These are phyloP conservation scores for Drosophila kokeensis DNA, from an alignment of 2,888 invertebrate genomes.

Conservation along the genomic window DNA sequence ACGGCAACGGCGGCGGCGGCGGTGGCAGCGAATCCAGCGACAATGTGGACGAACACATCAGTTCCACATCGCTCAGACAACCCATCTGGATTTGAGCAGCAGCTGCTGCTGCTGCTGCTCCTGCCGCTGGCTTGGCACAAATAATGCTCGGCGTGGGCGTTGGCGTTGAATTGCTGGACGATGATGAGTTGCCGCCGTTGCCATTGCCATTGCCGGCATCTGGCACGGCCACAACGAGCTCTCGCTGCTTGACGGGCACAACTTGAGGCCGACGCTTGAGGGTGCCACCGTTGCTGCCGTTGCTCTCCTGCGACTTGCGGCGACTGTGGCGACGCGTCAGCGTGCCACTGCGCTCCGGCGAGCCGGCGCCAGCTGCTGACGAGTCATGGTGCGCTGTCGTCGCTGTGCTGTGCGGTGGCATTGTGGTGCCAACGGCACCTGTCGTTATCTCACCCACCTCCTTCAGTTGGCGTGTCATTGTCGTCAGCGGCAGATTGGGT, in stretches of 20 bases:
- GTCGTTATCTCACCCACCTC: constrained; percentile 91
- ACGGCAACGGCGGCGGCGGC: constrained; percentile 88
- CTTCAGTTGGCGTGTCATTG: constrained; percentile 95
- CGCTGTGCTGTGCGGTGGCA: constrained; percentile 5
- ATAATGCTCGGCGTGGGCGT: constrained; percentile 84
- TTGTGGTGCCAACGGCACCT: constrained; percentile 30
- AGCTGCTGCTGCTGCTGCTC: neutral
- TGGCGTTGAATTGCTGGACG: constrained; percentile 84
- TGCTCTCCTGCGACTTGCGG: constrained; percentile 85
- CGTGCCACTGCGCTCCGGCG: constrained; percentile 87
- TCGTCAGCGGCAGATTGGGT: constrained; percentile 95
- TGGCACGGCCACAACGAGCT: constrained; percentile 30
- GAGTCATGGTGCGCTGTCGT: constrained; percentile 76
- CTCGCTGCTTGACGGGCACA: constrained; percentile 4
- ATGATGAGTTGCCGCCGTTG: constrained; percentile 68
- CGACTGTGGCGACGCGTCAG: constrained; percentile 87
- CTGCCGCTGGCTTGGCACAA: constrained; percentile 75
- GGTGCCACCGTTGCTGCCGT: constrained; percentile 83
- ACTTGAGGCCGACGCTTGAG: constrained; percentile 82
- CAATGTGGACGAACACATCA: constrained; percentile 90
- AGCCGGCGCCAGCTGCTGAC: constrained; percentile 80
- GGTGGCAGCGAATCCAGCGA: constrained; percentile 93
- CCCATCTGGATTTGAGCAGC: neutral
- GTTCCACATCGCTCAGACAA: constrained; percentile 44
- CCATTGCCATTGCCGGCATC: constrained; percentile 25